phyloP scores from a whole-genome alignment of 1,140 invertebrate species.

The Euborellia annulipes region DNA sequence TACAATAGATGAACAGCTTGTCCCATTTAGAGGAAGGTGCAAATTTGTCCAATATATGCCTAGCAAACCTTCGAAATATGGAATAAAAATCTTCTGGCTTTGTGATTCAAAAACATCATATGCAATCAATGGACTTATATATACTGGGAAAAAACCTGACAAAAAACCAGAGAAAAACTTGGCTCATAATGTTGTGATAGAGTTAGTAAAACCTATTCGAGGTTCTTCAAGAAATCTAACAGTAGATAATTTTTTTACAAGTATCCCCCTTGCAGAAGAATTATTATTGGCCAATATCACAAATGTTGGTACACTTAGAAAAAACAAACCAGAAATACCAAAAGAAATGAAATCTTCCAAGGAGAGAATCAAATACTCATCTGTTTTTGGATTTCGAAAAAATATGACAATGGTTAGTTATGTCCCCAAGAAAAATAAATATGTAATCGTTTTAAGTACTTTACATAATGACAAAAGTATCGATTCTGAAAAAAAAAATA shows the following conservation, averaged over 20 bases:
- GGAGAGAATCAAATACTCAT: neutral
- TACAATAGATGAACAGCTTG: slow-evolving; percentile 19
- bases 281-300: slow-evolving; percentile 23
- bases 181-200: neutral
- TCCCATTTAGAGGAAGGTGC: slow-evolving; percentile 23
- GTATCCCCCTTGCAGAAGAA: slow-evolving; percentile 20
- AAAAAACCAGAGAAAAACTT: neutral
- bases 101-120: slow-evolving; percentile 18
- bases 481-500: too few relatives aligned
- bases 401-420: too few relatives aligned
- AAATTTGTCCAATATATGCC: slow-evolving; percentile 27
- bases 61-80: slow-evolving; percentile 30
- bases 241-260: slow-evolving; percentile 26
- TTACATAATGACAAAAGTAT: too few relatives aligned
- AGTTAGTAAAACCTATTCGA: neutral
- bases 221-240: slow-evolving; percentile 22
- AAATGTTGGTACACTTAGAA: slow-evolving; percentile 22
- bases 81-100: slow-evolving; percentile 27
- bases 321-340: slow-evolving; percentile 26
- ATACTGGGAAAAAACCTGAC: slow-evolving; percentile 15
- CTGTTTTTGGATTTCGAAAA: slow-evolving; percentile 2
- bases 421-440: too few relatives aligned
- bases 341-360: slow-evolving; percentile 2
- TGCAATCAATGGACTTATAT: slow-evolving; percentile 16
- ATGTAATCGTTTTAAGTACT: too few relatives aligned